phyloP scores from a whole-genome alignment of 1,140 invertebrate species.

The Tetramorium simillimum region DNA sequence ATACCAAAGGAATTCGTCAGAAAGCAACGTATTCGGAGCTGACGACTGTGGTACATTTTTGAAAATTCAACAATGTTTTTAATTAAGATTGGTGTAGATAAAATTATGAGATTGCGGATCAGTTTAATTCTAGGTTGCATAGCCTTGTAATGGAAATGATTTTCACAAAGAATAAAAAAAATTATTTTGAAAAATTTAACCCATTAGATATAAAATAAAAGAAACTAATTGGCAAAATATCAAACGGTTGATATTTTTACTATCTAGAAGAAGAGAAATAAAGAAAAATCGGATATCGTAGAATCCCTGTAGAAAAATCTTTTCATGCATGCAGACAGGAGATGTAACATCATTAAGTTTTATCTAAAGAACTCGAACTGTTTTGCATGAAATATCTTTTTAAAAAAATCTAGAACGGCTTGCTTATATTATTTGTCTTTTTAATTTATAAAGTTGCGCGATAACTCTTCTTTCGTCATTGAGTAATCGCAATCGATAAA shows the following conservation, averaged over 20 bases:
- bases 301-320: not conserved
- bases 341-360: not conserved
- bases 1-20: slow-evolving; percentile 8
- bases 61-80: not conserved
- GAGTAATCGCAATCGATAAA: not conserved
- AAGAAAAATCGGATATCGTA: not conserved
- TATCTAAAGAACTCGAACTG: not conserved
- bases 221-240: not conserved
- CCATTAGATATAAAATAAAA: not conserved
- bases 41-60: not conserved
- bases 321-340: not conserved
- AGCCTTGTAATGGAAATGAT: not conserved
- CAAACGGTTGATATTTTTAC: too few species aligned
- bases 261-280: not conserved
- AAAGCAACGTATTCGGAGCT: not conserved
- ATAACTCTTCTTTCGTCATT: not conserved
- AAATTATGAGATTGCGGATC: not conserved
- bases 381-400: not conserved
- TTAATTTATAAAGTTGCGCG: not conserved
- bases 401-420: not conserved
- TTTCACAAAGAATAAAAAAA: not conserved
- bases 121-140: not conserved
- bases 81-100: not conserved
- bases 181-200: not conserved
- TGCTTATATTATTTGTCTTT: not conserved